phyloP scores from a whole-genome alignment of 2,113 vertebrate species.

The Phrynocephalus versicolor region DNA sequence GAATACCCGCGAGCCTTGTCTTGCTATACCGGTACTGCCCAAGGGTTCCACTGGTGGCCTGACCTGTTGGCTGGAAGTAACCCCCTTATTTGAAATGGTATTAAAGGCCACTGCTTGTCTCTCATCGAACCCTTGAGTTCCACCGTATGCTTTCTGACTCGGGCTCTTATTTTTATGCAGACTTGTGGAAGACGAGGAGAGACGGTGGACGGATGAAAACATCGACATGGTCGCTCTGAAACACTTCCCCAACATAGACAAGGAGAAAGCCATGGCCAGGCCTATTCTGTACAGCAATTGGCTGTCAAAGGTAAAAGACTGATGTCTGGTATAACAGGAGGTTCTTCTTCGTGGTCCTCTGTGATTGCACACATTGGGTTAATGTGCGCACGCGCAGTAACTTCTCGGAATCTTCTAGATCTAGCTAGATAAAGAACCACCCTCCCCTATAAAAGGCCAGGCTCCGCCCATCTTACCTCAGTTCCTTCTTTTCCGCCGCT shows the following conservation, averaged over 20 bases:
- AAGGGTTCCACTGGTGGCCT: background rate
- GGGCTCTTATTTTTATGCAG: conserved; percentile 65
- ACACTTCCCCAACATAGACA: conserved; percentile 97
- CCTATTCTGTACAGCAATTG: conserved; percentile 99
- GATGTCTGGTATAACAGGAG: background rate
- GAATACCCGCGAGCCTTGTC: background rate
- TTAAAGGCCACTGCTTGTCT: background rate
- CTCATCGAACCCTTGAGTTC: background rate
- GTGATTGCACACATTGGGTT: too few relatives aligned
- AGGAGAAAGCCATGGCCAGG: conserved; percentile 90
- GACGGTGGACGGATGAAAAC: conserved; percentile 98
- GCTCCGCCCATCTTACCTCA: too few relatives aligned
- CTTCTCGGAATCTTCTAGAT: too few relatives aligned
- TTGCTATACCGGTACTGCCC: background rate
- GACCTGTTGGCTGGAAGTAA: too few relatives aligned
- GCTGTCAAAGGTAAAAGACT: conserved; percentile 89
- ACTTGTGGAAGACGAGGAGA: conserved; percentile 95
- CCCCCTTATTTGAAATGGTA: background rate
- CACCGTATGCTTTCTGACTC: background rate
- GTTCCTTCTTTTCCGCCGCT: too few relatives aligned
- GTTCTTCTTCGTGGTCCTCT: too few relatives aligned
- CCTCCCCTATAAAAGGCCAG: too few relatives aligned
- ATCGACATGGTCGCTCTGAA: conserved; percentile 94
- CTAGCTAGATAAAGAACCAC: too few relatives aligned
- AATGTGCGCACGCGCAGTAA: too few relatives aligned